Conservation (phyloP, 2,888 invertebrate genomes). For the Machimus rusticus region DNA sequence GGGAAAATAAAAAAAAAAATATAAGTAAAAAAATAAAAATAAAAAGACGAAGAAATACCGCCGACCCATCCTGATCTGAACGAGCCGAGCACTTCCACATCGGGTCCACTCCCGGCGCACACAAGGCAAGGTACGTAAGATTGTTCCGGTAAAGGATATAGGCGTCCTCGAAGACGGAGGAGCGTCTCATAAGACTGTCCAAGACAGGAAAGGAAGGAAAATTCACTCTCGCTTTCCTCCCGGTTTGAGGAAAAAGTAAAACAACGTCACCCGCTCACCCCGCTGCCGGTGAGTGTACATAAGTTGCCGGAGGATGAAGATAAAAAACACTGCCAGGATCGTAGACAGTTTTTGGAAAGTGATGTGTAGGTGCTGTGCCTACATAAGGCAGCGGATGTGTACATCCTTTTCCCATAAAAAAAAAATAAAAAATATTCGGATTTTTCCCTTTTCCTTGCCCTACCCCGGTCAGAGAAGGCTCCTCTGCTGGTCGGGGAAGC, state of each 20-base stretch:
- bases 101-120: not conserved
- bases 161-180: not conserved
- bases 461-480: not conserved
- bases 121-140: slow-evolving; percentile 7
- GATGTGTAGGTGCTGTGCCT: slow-evolving; percentile 29
- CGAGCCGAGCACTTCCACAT: not conserved
- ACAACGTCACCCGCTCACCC: not conserved
- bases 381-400: slow-evolving; percentile 27
- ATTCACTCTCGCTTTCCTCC: slow-evolving; percentile 27
- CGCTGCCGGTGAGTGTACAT: not conserved
- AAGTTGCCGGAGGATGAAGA: not conserved
- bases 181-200: slow-evolving; percentile 8
- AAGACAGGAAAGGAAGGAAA: slow-evolving; percentile 20
- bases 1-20: not conserved
- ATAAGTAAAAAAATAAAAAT: not conserved
- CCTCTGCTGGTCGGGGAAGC: not conserved
- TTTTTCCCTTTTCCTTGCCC: not conserved
- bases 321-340: slow-evolving; percentile 10
- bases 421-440: not conserved
- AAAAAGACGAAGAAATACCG: slow-evolving; percentile 1
- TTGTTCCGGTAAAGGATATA: slow-evolving; percentile 23
- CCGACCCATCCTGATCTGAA: not conserved
- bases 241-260: not conserved
- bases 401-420: slow-evolving; percentile 13
- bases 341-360: slow-evolving; percentile 11